phyloP scores from a whole-genome alignment of 2,888 invertebrate species.

The Oxytorus armatus region DNA sequence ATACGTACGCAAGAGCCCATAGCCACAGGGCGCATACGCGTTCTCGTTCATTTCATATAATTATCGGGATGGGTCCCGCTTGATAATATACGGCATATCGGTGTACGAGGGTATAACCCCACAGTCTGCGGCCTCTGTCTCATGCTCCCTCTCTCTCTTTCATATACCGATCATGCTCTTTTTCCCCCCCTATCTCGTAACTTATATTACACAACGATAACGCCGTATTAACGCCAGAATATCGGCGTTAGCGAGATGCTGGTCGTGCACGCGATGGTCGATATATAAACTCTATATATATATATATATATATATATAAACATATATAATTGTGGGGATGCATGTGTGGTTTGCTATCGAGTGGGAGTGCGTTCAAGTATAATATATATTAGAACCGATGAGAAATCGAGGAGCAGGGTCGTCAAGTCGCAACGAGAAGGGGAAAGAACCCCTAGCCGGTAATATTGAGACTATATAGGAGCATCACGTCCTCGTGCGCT shows the following conservation, averaged over 20 bases:
- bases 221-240: constrained; percentile 73
- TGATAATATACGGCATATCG: constrained; percentile 71
- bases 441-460: constrained; percentile 26
- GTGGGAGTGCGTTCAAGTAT: constrained; percentile 41
- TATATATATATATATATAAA: constrained; percentile 7
- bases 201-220: constrained; percentile 72
- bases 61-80: constrained; percentile 76
- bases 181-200: constrained; percentile 64
- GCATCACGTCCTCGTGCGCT: constrained; percentile 27
- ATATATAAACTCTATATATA: neutral
- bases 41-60: constrained; percentile 80
- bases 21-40: constrained; percentile 57
- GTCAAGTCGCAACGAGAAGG: constrained; percentile 23
- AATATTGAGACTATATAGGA: constrained; percentile 31
- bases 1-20: constrained; percentile 58
- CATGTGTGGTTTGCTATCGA: constrained; percentile 27
- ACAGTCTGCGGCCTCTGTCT: constrained; percentile 41
- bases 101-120: constrained; percentile 14
- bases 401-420: constrained; percentile 38
- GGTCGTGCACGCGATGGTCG: constrained; percentile 30
- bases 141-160: constrained; percentile 18
- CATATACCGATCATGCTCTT: constrained; percentile 11
- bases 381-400: constrained; percentile 53
- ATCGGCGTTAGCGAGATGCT: constrained; percentile 58
- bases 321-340: constrained; percentile 10